Base-by-base conservation (phyloP, 1,140 invertebrate species). In the Diabrotica undecimpunctata region DNA sequence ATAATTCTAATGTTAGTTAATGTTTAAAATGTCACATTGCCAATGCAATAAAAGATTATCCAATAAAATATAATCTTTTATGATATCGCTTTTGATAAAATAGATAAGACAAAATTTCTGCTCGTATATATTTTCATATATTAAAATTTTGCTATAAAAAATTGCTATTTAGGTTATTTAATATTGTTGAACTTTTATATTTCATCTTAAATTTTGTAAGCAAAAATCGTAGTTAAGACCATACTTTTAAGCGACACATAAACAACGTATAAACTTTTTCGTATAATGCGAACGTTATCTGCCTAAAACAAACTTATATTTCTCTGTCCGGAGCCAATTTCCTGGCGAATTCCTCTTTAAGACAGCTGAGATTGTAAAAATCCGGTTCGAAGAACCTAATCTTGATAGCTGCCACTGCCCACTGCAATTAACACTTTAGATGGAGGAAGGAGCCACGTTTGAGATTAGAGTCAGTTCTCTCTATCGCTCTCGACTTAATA, bases 301-400 rank as follows among this genome's bases (percentile, higher is more conserved):
- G 68, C 65, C 70, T 71, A 72, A 71, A 70, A 71, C 72, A 71
- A 71, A 73, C 70, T 73, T 73, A 73, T 73, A 73, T 73, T 71
- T 73, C 70, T 70, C 70, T 72, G 72, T 73, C 70, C 64, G 65
- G 68, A 71, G 70, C 70, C 72, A 73, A 73, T 73, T 73, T 73
- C 72, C 72, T 70, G 68, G 41, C 66, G 66, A 70, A 73, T 73
- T 67, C 70, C n/a, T 41, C 63, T 62, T 65, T 69, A 69, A 71
- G 69, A 71, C 67, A 70, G 66, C 55, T 50, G 62, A 68, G 65
- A 65, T 64, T 66, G 64, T 67, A 68, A 65, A 70, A 70, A 70
- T 51, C 65, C 64, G 54, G 61, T 39, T 57, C 54, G 13, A 63
- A 62, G 35, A 36, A 13, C 38, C 35, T 8, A 66, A 71, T 71